phyloP scores from a whole-genome alignment of 2,888 invertebrate species.

The Cantharis rufa region DNA sequence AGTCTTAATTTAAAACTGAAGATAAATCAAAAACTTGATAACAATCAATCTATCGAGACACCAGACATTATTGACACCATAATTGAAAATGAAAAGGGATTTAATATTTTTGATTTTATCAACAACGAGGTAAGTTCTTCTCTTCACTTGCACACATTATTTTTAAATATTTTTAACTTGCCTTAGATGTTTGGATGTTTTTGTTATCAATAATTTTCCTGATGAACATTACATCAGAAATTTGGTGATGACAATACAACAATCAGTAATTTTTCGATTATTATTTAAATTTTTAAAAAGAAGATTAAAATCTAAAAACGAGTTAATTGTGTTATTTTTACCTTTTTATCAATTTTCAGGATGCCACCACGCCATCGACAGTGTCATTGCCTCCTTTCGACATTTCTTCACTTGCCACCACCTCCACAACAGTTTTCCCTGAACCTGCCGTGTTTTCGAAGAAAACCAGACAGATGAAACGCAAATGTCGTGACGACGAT shows the following conservation, averaged over 20 bases:
- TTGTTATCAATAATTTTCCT: too few relatives aligned
- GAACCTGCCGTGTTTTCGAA: background rate
- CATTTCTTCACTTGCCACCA: background rate
- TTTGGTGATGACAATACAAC: too few relatives aligned
- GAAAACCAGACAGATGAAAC: constrained; percentile 3
- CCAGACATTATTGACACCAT: constrained; percentile 56
- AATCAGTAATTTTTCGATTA: too few relatives aligned
- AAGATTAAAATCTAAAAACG: too few relatives aligned
- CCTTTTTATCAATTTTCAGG: background rate
- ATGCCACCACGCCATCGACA: background rate
- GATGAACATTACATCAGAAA: too few relatives aligned
- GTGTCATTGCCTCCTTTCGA: background rate
- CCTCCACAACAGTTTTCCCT: background rate
- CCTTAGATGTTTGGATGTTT: too few relatives aligned
- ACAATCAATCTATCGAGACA: constrained; percentile 44
- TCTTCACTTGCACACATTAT: background rate
- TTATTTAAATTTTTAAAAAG: too few relatives aligned
- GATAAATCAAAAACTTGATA: constrained; percentile 32
- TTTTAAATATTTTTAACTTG: too few relatives aligned
- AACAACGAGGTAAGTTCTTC: constrained; percentile 43
- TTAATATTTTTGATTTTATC: constrained; percentile 51
- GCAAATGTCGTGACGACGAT: constrained; percentile 38
- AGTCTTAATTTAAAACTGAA: constrained; percentile 33
- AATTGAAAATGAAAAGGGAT: constrained; percentile 43
- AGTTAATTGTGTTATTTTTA: background rate